A percentile compares a stretch with the other conserved stretches of the same genome.
These are phyloP conservation scores for Pemphredon lugubris DNA, from an alignment of 2,888 invertebrate species.

Conservation along the genomic window DNA sequence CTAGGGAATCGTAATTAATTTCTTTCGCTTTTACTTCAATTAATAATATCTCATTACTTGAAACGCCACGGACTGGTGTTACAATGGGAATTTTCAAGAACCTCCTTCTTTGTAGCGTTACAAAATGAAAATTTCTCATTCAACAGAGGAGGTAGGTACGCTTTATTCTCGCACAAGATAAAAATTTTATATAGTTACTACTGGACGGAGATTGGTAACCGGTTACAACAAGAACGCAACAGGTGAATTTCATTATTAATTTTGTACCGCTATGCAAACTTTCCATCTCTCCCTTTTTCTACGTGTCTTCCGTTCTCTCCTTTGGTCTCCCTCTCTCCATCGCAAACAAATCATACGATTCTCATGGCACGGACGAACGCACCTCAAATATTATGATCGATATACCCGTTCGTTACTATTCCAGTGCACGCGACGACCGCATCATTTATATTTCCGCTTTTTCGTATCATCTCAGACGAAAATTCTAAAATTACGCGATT, in stretches of 20 bases:
- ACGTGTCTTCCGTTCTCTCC: neutral
- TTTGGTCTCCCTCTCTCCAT: neutral
- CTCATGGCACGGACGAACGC: neutral
- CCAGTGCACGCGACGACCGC: neutral
- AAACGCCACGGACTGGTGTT: constrained; percentile 13
- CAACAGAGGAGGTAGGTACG: neutral
- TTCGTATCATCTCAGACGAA: neutral
- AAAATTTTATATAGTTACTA: too few species aligned
- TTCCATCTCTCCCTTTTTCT: neutral
- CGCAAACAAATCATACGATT: neutral
- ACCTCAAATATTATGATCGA: constrained; percentile 21
- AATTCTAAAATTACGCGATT: neutral
- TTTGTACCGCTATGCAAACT: neutral
- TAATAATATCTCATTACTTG: constrained; percentile 41
- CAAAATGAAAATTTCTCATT: too few species aligned
- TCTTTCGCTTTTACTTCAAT: constrained; percentile 44
- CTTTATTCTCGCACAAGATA: too few species aligned
- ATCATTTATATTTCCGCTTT: constrained; percentile 20
- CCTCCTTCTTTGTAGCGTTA: neutral
- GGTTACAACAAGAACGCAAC: too few species aligned
- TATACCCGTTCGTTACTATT: neutral
- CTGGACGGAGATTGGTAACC: too few species aligned
- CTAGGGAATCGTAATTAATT: constrained; percentile 51
- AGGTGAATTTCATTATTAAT: too few species aligned
- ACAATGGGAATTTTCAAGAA: constrained; percentile 24